Percentiles rank a stretch among this genome's conserved stretches.
phyloP scores from a whole-genome alignment of 2,113 vertebrate genomes.

The Oryzias curvinotus region DNA sequence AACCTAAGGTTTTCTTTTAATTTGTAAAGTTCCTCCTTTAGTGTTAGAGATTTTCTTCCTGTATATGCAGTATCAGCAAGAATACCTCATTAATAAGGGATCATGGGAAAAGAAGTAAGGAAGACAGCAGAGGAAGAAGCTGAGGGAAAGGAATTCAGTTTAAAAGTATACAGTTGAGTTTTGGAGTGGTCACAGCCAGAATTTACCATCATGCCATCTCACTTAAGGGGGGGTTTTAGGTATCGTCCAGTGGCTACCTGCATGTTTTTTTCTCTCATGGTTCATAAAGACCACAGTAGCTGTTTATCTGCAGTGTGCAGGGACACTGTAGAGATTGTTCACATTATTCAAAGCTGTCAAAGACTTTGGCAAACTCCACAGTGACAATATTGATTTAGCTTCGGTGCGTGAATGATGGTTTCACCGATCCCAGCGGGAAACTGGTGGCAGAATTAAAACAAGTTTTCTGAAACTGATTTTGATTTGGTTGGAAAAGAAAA shows the following conservation, averaged over 20 bases:
- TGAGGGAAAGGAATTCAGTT: too few relatives aligned
- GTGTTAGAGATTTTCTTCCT: too few relatives aligned
- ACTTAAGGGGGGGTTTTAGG: not conserved
- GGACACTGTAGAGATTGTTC: too few relatives aligned
- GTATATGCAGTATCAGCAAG: too few relatives aligned
- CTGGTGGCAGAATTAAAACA: constrained; percentile 26
- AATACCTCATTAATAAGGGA: too few relatives aligned
- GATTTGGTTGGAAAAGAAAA: too few relatives aligned
- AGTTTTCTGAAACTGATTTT: constrained; percentile 20
- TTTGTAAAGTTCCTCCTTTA: too few relatives aligned
- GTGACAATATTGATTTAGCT: constrained; percentile 27
- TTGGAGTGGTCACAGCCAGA: not conserved
- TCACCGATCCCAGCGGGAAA: constrained; percentile 40
- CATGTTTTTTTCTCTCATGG: constrained; percentile 42
- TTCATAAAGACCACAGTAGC: constrained; percentile 35
- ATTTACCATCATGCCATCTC: constrained; percentile 1
- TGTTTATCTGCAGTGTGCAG: constrained; percentile 9
- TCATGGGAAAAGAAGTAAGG: too few relatives aligned
- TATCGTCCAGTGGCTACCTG: constrained; percentile 30
- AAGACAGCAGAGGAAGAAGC: too few relatives aligned
- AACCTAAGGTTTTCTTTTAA: too few relatives aligned
- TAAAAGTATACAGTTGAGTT: too few relatives aligned
- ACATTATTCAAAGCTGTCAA: too few relatives aligned
- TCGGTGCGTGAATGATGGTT: constrained; percentile 33
- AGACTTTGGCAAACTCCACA: constrained; percentile 13